These are phyloP conservation scores for Sylvietta virens DNA, from an alignment of 2,113 vertebrate species.

Conservation along the genomic window DNA sequence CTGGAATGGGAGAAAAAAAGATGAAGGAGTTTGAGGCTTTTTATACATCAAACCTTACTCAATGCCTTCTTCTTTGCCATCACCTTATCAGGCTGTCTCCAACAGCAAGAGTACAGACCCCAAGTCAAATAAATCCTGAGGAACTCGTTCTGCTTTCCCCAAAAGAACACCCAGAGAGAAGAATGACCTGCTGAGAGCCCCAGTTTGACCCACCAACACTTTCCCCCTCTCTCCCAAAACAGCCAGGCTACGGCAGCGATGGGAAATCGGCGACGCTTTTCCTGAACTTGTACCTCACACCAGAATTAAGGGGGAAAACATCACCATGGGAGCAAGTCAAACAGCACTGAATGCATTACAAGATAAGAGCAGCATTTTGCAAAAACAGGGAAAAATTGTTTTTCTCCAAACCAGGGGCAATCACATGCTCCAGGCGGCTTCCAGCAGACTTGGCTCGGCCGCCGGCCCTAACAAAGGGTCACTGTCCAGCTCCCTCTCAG, in stretches of 20 bases:
- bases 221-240: not conserved
- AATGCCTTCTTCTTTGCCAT: not conserved
- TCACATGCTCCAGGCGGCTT: not conserved
- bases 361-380: not conserved
- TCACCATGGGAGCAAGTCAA: not conserved
- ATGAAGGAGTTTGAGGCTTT: not conserved
- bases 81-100: not conserved
- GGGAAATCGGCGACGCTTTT: fast-evolving
- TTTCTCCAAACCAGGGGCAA: not conserved
- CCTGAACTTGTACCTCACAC: not conserved
- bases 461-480: conserved; percentile 34
- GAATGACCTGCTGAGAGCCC: not conserved
- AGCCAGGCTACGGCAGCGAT: not conserved
- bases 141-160: not conserved
- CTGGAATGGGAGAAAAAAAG: not conserved
- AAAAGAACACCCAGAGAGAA: not conserved
- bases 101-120: not conserved
- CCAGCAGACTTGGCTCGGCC: not conserved
- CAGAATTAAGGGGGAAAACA: fast-evolving
- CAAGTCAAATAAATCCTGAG: not conserved
- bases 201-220: not conserved
- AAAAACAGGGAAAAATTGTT: conserved; percentile 41
- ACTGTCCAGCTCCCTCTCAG: not conserved
- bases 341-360: not conserved
- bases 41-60: not conserved